Conservation (phyloP, 2,113 vertebrate species). For the Tretioscincus oriximinensis region DNA sequence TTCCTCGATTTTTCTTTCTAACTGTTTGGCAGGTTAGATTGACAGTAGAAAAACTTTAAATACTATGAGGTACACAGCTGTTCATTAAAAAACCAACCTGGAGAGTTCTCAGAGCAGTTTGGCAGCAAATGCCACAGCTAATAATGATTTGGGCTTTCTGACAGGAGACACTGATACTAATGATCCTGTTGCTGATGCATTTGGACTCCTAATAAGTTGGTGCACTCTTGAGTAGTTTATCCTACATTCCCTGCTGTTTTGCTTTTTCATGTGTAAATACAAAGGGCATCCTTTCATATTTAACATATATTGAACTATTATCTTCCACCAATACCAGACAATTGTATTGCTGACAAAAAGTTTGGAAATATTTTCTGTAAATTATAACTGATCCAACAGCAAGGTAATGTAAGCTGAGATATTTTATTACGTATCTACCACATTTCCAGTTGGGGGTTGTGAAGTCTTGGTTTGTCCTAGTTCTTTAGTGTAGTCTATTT, state of each 20-base stretch:
- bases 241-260: background rate
- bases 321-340: no score
- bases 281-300: background rate
- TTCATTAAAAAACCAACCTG: slow-evolving; percentile 47
- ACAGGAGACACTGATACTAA: slow-evolving; percentile 35
- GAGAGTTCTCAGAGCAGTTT: slow-evolving; percentile 18
- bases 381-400: no score
- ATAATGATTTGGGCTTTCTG: slow-evolving; percentile 46
- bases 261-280: background rate
- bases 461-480: no score
- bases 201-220: slow-evolving; percentile 27
- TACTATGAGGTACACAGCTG: slow-evolving; percentile 56
- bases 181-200: slow-evolving; percentile 7
- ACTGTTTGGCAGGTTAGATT: slow-evolving; percentile 47
- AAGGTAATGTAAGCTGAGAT: no score
- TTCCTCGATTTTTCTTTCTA: slow-evolving; percentile 33
- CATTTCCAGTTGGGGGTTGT: no score
- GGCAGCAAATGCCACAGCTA: slow-evolving; percentile 47
- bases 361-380: no score
- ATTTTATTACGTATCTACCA: no score
- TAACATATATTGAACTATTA: background rate
- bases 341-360: no score
- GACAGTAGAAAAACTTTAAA: slow-evolving; percentile 50
- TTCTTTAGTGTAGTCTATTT: no score
- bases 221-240: background rate